phyloP scores from a whole-genome alignment of 1,140 invertebrate species.

The Pseudomyrmex cubaensis region DNA sequence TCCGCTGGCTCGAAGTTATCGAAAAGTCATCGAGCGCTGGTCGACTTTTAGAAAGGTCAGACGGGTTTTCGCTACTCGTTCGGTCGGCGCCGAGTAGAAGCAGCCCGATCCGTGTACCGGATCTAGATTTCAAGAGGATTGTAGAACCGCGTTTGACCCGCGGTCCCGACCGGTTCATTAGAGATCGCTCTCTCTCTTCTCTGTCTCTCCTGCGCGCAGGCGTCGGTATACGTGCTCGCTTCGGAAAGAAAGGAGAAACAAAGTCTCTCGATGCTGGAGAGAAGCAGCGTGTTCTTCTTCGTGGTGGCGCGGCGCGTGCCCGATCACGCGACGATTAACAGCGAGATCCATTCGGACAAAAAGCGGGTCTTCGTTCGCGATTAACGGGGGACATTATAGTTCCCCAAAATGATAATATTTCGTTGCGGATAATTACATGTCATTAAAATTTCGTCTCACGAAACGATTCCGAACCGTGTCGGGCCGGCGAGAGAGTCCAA shows the following conservation, averaged over 20 bases:
- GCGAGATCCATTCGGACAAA: constrained; percentile 33
- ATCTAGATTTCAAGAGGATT: constrained; percentile 81
- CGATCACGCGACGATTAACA: constrained; percentile 64
- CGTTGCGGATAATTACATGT: constrained; percentile 55
- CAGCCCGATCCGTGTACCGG: constrained; percentile 46
- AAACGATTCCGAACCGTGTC: constrained; percentile 25
- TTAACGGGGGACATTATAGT: constrained; percentile 53
- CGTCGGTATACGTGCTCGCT: background rate
- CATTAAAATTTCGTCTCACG: constrained; percentile 58
- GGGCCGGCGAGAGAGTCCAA: constrained; percentile 10
- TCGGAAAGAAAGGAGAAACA: constrained; percentile 73
- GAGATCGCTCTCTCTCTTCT: constrained; percentile 47
- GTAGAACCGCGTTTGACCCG: constrained; percentile 77
- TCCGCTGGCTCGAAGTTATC: constrained; percentile 32
- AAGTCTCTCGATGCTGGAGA: constrained; percentile 62
- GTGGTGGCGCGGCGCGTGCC: constrained; percentile 59
- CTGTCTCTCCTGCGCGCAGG: constrained; percentile 57
- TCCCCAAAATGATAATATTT: constrained; percentile 61
- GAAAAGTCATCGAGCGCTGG: constrained; percentile 71
- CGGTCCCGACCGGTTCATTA: constrained; percentile 80
- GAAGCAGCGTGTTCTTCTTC: background rate
- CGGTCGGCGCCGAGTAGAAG: constrained; percentile 53
- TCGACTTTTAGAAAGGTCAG: constrained; percentile 80
- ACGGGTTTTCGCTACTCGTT: constrained; percentile 80
- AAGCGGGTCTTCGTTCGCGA: constrained; percentile 21